Percentiles rank a stretch among this genome's conserved stretches.
Evolutionary conservation across 2,797 vertebrate genomes (phyloP).

Genomic region (Hapalemur alaotrensis): DNA sequence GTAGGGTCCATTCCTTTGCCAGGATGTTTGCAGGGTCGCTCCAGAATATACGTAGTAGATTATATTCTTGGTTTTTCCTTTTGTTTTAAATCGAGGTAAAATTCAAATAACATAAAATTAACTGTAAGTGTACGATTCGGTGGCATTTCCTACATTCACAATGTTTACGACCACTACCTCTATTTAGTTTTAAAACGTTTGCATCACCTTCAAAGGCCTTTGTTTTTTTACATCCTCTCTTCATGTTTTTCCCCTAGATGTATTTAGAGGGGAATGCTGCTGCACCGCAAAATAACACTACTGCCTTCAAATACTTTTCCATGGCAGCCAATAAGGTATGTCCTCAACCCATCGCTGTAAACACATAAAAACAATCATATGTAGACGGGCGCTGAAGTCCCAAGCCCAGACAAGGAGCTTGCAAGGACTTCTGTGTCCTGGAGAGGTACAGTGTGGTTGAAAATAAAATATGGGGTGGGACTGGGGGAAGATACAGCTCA

Average conservation of each 20-base stretch:
- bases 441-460: neutral
- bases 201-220: neutral
- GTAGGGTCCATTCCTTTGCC: neutral
- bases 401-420: neutral
- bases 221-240: neutral
- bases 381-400: neutral
- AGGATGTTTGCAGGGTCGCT: neutral
- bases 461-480: neutral
- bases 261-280: constrained; percentile 81
- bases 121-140: neutral
- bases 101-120: constrained; percentile 24
- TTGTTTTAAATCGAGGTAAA: neutral
- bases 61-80: neutral
- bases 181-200: constrained; percentile 37
- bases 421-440: neutral
- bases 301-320: constrained; percentile 81
- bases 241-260: constrained; percentile 72
- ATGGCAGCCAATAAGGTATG: constrained; percentile 82
- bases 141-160: neutral
- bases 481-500: neutral
- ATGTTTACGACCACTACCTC: neutral
- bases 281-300: constrained; percentile 75
- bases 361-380: neutral
- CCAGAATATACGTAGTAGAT: neutral
- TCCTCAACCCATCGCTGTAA: neutral